Base-by-base conservation (phyloP, 2,797 vertebrate species). In the Pangasius djambal region DNA sequence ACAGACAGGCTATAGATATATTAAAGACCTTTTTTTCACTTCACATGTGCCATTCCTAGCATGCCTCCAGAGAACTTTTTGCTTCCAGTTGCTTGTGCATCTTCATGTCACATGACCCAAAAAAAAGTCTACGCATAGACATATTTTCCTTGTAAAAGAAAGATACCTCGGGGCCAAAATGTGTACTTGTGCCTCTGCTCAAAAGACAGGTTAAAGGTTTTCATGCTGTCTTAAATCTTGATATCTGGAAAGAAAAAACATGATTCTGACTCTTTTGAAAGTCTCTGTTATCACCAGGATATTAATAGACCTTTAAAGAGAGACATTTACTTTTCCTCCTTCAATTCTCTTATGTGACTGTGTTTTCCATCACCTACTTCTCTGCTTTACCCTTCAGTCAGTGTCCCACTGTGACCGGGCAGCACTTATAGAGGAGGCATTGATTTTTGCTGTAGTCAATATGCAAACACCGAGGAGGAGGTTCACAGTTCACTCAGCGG, bases 351-450 rank as follows among this genome's bases (percentile, higher is more conserved):
- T 37, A 55, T 16, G 44, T 70, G 50, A 55, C n/a, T 37, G 50
- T 6, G 18, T 65, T 79, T 87, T 87, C 31, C 44, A 52, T 87
- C 86, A 78, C 83, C 57, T 78, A 50, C 86, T 77, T 59, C 97
- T 94, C 93, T 96, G 83, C 94, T 93, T 92, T 86, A 83, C 83
- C 89, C 89, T 83, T 79, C 89, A 77, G 81, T 88, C 87, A 75
- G 40, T 72, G 61, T 37, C 86, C 63, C 40, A 77, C 79, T 75
- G 52, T 88, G 87, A 70, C 81, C 81, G 3, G 87, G 57, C 89
- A 74, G 40, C 61, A 87, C 85, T 88, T 59, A 84, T 50, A 75
- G 40, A 82, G 79, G 15, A 78, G 57, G 31, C 74, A 89, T 91
- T 67, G 85, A 87, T 91, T 70, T 74, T 79, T 48, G 72, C 65